phyloP scores from a whole-genome alignment of 2,888 invertebrate species.

The Melolontha melolontha region DNA sequence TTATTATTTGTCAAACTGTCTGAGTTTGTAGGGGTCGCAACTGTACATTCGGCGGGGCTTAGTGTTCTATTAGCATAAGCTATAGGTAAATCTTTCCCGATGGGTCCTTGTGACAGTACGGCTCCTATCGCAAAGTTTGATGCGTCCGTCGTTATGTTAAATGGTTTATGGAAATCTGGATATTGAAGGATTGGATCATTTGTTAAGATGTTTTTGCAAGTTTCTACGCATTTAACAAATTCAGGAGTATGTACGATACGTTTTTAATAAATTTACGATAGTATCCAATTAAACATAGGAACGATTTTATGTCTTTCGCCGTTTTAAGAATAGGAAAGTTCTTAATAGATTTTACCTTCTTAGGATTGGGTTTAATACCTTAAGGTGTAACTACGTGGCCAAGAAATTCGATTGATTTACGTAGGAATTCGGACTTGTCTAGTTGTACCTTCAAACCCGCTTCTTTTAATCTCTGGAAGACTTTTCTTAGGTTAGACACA shows the following conservation, averaged over 20 bases:
- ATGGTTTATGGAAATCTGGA: no score
- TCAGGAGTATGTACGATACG: conserved; percentile 46
- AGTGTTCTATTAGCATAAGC: no score
- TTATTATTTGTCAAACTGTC: no score
- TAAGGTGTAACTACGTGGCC: conserved; percentile 34
- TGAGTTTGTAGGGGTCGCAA: no score
- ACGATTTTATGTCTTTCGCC: not conserved
- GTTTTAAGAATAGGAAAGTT: not conserved
- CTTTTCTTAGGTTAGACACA: conserved; percentile 40
- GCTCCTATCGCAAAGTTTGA: conserved; percentile 54
- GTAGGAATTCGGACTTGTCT: conserved; percentile 32
- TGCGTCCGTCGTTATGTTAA: conserved; percentile 55
- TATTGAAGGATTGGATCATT: conserved; percentile 15
- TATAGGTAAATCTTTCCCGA: no score
- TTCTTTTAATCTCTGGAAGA: conserved; percentile 37
- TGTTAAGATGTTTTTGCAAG: conserved; percentile 42
- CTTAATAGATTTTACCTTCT: not conserved
- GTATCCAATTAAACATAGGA: conserved; percentile 54
- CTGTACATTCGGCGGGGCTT: no score
- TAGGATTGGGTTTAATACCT: no score
- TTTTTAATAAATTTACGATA: conserved; percentile 57
- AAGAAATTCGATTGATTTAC: conserved; percentile 38
- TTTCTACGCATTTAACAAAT: conserved; percentile 40
- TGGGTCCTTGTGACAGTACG: conserved; percentile 55
- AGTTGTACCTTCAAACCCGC: conserved; percentile 45